A percentile compares a stretch with the other conserved stretches of the same genome.
Evolutionary conservation across 1,140 invertebrate genomes (phyloP).

Genomic region (Ostrea edulis): DNA sequence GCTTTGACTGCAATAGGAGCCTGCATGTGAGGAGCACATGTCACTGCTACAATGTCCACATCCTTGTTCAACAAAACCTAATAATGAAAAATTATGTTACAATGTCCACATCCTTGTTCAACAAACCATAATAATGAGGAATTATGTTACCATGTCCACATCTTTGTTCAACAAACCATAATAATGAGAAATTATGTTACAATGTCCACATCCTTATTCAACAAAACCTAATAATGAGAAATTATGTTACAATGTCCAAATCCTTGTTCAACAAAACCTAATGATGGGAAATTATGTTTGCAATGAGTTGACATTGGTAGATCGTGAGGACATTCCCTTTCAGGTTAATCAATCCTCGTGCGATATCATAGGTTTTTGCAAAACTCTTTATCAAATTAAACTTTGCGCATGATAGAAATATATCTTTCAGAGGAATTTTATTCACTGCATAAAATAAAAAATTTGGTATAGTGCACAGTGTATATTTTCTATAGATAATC

Average conservation of each 20-base stretch:
- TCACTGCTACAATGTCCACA: conserved; percentile 95
- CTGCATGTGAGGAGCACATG: conserved; percentile 96
- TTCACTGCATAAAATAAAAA: too few relatives aligned
- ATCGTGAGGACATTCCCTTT: too few relatives aligned
- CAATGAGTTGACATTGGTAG: neutral
- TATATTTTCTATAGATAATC: too few relatives aligned
- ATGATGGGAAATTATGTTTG: neutral
- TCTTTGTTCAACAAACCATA: conserved; percentile 89
- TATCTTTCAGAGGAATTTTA: too few relatives aligned
- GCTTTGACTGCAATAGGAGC: conserved; percentile 98
- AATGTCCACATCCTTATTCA: conserved; percentile 95
- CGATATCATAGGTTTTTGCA: too few relatives aligned
- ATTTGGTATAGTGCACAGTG: too few relatives aligned
- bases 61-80: conserved; percentile 89
- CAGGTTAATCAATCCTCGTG: too few relatives aligned
- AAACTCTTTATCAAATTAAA: too few relatives aligned
- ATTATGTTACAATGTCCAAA: too few relatives aligned
- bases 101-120: conserved; percentile 95
- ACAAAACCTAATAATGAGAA: conserved; percentile 81
- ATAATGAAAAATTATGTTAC: conserved; percentile 89
- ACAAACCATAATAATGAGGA: conserved; percentile 81
- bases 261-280: too few relatives aligned
- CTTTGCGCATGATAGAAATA: too few relatives aligned
- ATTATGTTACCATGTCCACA: conserved; percentile 95
- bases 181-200: conserved; percentile 89